Conservation (phyloP, 2,888 invertebrate species). For the Lasioglossum figueresi region DNA sequence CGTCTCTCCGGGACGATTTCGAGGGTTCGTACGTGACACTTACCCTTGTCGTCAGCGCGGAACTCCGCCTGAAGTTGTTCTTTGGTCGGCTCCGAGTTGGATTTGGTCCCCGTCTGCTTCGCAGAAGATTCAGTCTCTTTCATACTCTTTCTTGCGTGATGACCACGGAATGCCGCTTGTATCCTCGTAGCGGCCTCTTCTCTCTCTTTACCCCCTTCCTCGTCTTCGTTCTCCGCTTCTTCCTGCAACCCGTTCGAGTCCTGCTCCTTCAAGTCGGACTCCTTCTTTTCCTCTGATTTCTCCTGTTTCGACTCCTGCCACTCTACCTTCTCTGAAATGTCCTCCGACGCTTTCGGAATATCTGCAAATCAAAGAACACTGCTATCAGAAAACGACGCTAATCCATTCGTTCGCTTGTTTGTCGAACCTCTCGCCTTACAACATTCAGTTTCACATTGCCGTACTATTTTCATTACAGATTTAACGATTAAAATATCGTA, state of each 20-base stretch:
- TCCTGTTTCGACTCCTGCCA: conserved; percentile 45
- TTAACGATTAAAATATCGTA: no score
- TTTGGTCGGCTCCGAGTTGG: conserved; percentile 87
- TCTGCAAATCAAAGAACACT: conserved; percentile 31
- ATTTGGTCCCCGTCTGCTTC: conserved; percentile 82
- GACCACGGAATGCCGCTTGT: conserved; percentile 94
- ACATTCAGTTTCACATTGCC: not conserved
- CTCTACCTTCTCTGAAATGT: conserved; percentile 37
- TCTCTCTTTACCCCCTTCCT: conserved; percentile 83
- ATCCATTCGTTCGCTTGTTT: not conserved
- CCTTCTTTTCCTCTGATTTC: conserved; percentile 39
- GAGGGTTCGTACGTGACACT: conserved; percentile 52
- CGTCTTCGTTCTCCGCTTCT: conserved; percentile 63
- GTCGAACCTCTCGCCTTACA: no score
- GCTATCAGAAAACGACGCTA: not conserved
- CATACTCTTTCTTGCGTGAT: conserved; percentile 91
- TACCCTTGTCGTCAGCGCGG: conserved; percentile 92
- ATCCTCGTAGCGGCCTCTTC: conserved; percentile 93
- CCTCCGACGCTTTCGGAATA: conserved; percentile 47
- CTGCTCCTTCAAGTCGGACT: conserved; percentile 52
- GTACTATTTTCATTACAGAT: no score
- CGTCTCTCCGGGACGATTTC: conserved; percentile 35
- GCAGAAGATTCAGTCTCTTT: conserved; percentile 88
- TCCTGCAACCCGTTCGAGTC: conserved; percentile 56
- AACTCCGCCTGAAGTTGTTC: conserved; percentile 92